phyloP scores from a whole-genome alignment of 2,797 vertebrate genomes.

The Rhinichthys osculus region DNA sequence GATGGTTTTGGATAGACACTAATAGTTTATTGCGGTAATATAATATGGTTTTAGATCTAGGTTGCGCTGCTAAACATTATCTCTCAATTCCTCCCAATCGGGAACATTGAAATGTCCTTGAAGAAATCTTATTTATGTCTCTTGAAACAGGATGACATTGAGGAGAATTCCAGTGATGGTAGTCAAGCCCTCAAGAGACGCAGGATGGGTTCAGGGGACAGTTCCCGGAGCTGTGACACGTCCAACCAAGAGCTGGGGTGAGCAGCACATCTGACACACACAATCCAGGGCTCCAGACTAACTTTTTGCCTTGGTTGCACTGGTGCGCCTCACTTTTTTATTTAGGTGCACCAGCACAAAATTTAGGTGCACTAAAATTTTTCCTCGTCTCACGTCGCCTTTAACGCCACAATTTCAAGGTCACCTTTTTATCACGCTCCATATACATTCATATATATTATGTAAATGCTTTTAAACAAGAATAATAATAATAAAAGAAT shows the following conservation, averaged over 20 bases:
- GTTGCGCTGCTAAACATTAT: not conserved
- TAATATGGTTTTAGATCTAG: not conserved
- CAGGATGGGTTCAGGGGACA: conserved; percentile 95
- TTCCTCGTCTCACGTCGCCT: no score
- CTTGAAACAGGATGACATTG: conserved; percentile 85
- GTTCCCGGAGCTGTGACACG: conserved; percentile 94
- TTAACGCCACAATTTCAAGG: no score
- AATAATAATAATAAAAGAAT: no score
- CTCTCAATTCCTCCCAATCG: no score
- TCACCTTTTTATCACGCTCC: no score
- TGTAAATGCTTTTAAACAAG: no score
- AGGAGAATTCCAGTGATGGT: conserved; percentile 94
- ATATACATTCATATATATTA: no score
- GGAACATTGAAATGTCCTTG: not conserved
- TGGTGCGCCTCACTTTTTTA: no score
- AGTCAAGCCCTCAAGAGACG: conserved; percentile 93
- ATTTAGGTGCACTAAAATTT: no score
- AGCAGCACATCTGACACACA: not conserved
- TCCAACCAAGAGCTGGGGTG: conserved; percentile 92
- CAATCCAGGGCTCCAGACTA: no score
- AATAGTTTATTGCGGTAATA: not conserved
- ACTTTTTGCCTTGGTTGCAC: no score
- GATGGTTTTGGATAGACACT: not conserved
- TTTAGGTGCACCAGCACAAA: no score
- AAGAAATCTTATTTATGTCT: not conserved